These are phyloP conservation scores for Silurus aristotelis DNA, from an alignment of 2,797 vertebrate species.

Conservation along the genomic window DNA sequence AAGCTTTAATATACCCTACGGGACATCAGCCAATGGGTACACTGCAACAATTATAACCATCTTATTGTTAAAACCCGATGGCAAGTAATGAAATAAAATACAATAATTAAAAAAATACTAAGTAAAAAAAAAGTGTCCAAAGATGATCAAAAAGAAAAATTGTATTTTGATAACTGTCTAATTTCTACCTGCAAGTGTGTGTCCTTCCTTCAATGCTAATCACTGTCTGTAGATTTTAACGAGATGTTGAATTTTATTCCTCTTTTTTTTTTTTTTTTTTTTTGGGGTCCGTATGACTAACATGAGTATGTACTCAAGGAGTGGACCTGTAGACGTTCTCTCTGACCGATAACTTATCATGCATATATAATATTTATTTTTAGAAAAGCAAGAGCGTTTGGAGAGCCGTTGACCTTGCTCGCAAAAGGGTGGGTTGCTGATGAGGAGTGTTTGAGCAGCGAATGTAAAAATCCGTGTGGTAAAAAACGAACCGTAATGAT, in stretches of 20 bases:
- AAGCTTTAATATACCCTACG: no score
- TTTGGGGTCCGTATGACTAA: neutral
- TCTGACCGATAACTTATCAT: slow-evolving; percentile 28
- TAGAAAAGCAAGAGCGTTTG: neutral
- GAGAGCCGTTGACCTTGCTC: neutral
- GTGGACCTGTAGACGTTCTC: neutral
- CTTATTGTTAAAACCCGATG: no score
- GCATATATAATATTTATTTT: neutral
- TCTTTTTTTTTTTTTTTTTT: no score
- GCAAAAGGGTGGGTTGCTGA: no score
- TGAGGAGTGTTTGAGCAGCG: no score
- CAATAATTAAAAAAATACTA: no score
- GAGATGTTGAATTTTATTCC: neutral
- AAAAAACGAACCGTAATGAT: neutral
- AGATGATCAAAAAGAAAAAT: neutral
- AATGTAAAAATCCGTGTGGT: neutral
- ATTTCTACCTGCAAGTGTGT: neutral
- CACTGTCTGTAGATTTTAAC: slow-evolving; percentile 3
- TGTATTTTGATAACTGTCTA: neutral
- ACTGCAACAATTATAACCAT: no score
- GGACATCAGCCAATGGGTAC: no score
- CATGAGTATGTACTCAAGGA: slow-evolving; percentile 8
- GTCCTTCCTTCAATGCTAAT: neutral
- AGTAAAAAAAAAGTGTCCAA: no score
- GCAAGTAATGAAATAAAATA: no score